Percentiles rank a stretch among this genome's conserved stretches.
These are phyloP conservation scores for Mythimna pallens DNA, from an alignment of 2,888 invertebrate genomes.

Conservation along the genomic window DNA sequence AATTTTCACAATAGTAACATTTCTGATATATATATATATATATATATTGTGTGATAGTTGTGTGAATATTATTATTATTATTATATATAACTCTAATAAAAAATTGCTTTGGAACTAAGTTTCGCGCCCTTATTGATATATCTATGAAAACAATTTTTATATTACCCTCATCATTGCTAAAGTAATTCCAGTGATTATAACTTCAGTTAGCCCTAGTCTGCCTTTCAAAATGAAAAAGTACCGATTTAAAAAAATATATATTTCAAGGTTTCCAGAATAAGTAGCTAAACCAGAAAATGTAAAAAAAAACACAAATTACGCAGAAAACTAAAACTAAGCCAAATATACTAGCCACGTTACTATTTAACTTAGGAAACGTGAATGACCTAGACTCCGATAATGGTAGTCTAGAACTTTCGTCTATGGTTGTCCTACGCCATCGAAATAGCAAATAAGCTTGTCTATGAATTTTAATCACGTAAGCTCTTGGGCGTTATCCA, in stretches of 20 bases:
- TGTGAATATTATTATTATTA: too few relatives aligned
- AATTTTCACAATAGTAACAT: not conserved
- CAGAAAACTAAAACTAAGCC: not conserved
- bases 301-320: not conserved
- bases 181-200: not conserved
- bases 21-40: not conserved
- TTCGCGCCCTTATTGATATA: not conserved
- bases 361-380: constrained; percentile 23
- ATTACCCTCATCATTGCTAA: too few relatives aligned
- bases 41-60: too few relatives aligned
- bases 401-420: constrained; percentile 54
- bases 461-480: constrained; percentile 40
- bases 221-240: not conserved
- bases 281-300: too few relatives aligned
- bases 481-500: constrained; percentile 4
- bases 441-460: constrained; percentile 47
- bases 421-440: constrained; percentile 45
- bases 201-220: not conserved
- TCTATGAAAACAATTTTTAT: not conserved
- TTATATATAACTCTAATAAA: not conserved
- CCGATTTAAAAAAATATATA: too few relatives aligned
- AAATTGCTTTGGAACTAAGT: not conserved
- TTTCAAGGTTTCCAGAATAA: too few relatives aligned
- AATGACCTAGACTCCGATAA: constrained; percentile 49
- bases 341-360: constrained; percentile 4